Percentiles rank a stretch among this genome's conserved stretches.
Conservation (phyloP, 2,113 vertebrate genomes). For the Psophia crepitans region DNA sequence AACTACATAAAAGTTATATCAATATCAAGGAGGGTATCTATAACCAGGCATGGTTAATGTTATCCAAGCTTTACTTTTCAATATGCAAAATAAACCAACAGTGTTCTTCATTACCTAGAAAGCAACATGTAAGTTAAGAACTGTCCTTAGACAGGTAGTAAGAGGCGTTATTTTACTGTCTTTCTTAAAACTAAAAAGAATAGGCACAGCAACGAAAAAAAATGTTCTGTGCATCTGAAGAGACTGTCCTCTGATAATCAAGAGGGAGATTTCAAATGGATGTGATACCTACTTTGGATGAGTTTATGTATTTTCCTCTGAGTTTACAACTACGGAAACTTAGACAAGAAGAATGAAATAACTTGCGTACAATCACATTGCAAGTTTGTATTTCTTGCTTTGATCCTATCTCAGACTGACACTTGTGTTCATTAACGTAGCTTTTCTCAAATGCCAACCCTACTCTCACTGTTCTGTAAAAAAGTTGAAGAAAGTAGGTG, state of each 20-base stretch:
- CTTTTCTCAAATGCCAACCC: not conserved
- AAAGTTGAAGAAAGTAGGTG: conserved; percentile 11
- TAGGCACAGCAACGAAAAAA: not conserved
- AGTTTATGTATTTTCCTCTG: not conserved
- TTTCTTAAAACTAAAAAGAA: not conserved
- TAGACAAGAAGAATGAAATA: not conserved
- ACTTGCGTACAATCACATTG: not conserved
- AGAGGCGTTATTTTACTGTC: not conserved
- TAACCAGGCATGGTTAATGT: not conserved
- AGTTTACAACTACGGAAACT: not conserved
- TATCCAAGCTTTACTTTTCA: not conserved
- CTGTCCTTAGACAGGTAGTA: not conserved
- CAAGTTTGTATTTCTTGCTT: conserved; percentile 8
- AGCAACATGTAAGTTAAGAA: not conserved
- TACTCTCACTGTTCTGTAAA: not conserved
- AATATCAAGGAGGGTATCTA: not conserved
- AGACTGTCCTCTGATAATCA: not conserved
- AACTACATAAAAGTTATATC: not conserved
- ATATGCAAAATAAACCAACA: not conserved
- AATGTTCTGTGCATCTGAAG: not conserved
- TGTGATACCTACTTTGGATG: no score
- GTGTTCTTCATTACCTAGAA: not conserved
- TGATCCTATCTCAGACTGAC: conserved; percentile 7
- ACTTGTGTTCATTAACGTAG: not conserved
- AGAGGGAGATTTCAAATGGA: not conserved